Base-by-base conservation (phyloP, 2,888 invertebrate genomes). In the Galerucella calmariensis region DNA sequence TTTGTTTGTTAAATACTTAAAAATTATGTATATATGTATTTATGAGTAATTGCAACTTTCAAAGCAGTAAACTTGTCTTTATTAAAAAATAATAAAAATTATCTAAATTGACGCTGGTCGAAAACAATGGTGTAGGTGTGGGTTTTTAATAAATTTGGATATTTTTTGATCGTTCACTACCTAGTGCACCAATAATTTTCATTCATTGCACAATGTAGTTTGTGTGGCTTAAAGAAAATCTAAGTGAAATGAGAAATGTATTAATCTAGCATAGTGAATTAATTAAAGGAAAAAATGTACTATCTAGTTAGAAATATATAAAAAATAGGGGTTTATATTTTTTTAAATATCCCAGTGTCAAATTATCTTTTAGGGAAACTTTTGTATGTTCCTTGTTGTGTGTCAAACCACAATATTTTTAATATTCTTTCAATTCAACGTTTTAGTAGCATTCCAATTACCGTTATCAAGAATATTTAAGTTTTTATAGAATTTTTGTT, bases 161-260 rank as follows among this genome's bases (percentile, higher is more conserved):
- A 69, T n/a, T 27, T 76, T 73, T 72, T 72, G 72, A 46, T 66
- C 51, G 41, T 58, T 70, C 69, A 65, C 46, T 70, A 69, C 59
- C 51, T 73, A 48, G 70, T 72, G 59, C 74, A 75, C 70, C 67
- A 46, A 12, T 46, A 75, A 58, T 46, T 59, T 56, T 56, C 67
- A 74, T 74, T 72, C 69, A 76, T 75, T 65, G 78, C 76, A 76
- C 73, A 76, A 71, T 75, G 68, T 76, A 75, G 67, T 76, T 72
- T 78, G 27, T 35, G 75, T 73, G 75, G 71, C 76, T 56, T 56
- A 10, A 9, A 56, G 11, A 56, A 56, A 56, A 56, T 56, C 56
- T 10, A 20, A 56, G 20, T 20, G 10, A 56, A 9, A 56, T 56
- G 20, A 9, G 20, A 56, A 56, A 56, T 56, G 56, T 56, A 56